These are phyloP conservation scores for Bombylius major DNA, from an alignment of 2,888 invertebrate genomes.

Conservation along the genomic window DNA sequence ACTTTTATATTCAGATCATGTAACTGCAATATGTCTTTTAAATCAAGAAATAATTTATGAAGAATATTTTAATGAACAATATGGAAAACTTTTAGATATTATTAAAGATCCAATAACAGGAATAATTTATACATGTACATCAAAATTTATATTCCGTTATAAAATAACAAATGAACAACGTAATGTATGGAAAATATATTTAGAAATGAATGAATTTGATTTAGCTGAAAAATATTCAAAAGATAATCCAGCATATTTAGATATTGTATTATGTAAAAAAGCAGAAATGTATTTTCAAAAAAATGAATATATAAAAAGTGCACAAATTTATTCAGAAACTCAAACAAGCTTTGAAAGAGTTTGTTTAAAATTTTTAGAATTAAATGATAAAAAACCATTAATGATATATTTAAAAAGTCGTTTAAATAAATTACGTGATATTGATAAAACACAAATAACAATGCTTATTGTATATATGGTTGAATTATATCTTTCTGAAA, in stretches of 20 bases:
- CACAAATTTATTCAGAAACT: slow-evolving; percentile 78
- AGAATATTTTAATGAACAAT: slow-evolving; percentile 66
- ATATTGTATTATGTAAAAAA: slow-evolving; percentile 75
- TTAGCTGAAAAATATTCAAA: slow-evolving; percentile 74
- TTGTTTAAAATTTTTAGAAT: slow-evolving; percentile 77
- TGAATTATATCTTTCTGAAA: slow-evolving; percentile 79
- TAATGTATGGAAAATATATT: slow-evolving; percentile 80
- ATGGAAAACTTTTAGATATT: slow-evolving; percentile 62
- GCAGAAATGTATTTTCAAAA: slow-evolving; percentile 74
- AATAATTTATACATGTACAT: slow-evolving; percentile 77
- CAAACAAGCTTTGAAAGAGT: slow-evolving; percentile 89
- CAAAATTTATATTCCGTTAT: slow-evolving; percentile 73
- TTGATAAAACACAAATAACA: slow-evolving; percentile 78
- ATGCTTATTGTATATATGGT: slow-evolving; percentile 92
- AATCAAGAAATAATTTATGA: slow-evolving; percentile 79
- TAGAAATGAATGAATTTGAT: slow-evolving; percentile 73
- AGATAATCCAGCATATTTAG: slow-evolving; percentile 66
- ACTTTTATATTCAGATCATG: slow-evolving; percentile 67
- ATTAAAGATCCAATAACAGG: slow-evolving; percentile 66
- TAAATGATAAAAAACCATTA: slow-evolving; percentile 69
- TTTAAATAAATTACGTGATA: slow-evolving; percentile 52
- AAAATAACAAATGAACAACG: slow-evolving; percentile 73
- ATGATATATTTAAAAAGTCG: slow-evolving; percentile 79
- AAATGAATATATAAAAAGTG: slow-evolving; percentile 69
- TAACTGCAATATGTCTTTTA: slow-evolving; percentile 72